phyloP scores from a whole-genome alignment of 2,797 vertebrate genomes.

The Spinibarbus caldwelli region DNA sequence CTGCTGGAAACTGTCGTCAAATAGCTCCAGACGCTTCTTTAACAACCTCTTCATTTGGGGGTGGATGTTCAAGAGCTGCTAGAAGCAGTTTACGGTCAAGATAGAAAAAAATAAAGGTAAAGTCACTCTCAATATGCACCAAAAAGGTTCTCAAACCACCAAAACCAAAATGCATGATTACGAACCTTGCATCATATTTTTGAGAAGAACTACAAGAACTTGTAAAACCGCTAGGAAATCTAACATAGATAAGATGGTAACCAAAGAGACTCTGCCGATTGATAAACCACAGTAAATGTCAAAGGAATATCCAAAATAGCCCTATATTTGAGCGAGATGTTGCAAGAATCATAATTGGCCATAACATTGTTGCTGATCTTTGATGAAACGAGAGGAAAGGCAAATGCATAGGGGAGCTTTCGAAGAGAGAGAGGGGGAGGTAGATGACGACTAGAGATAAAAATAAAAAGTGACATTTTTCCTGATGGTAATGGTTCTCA shows the following conservation, averaged over 20 bases:
- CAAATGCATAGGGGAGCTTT: constrained; percentile 21
- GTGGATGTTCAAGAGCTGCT: constrained; percentile 42
- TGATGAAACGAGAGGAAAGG: constrained; percentile 28
- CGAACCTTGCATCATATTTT: neutral
- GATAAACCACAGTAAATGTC: constrained; percentile 14
- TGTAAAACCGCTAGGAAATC: neutral
- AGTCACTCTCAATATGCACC: neutral
- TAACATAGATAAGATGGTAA: no score
- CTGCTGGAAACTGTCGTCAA: constrained; percentile 60
- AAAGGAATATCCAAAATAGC: constrained; percentile 10
- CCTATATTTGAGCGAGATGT: neutral
- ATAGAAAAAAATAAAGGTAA: neutral
- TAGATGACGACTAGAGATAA: constrained; percentile 54
- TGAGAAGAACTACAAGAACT: constrained; percentile 18
- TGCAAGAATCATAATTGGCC: constrained; percentile 29
- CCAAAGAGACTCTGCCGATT: neutral
- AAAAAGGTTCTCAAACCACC: neutral
- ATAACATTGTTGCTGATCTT: constrained; percentile 36
- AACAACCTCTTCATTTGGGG: constrained; percentile 46
- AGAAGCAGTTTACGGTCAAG: constrained; percentile 1
- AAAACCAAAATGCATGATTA: neutral
- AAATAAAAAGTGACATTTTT: constrained; percentile 70
- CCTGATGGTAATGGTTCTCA: constrained; percentile 54
- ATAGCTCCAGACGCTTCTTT: constrained; percentile 61
- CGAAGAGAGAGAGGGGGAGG: constrained; percentile 33